A percentile compares a stretch with the other conserved stretches of the same genome.
These are phyloP conservation scores for Aspidiotus destructor DNA, from an alignment of 2,888 invertebrate species.

Conservation along the genomic window DNA sequence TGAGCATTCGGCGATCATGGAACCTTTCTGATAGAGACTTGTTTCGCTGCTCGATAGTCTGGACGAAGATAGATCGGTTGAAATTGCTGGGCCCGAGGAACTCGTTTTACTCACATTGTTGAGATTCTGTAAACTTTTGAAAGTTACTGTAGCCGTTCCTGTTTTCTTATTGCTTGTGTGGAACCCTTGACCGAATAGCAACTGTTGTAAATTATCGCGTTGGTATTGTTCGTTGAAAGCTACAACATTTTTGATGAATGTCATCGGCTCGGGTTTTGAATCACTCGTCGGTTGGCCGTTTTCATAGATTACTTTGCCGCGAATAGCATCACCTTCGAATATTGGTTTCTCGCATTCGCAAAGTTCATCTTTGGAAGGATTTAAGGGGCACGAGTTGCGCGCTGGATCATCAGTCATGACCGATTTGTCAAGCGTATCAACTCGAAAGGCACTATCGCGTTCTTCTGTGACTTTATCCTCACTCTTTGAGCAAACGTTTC, in stretches of 20 bases:
- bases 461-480: constrained; percentile 34
- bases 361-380: constrained; percentile 3
- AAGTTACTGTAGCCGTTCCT: neutral
- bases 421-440: constrained; percentile 7
- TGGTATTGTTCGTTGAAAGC: constrained; percentile 23
- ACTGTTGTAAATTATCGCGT: constrained; percentile 6
- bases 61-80: neutral
- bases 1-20: constrained; percentile 19
- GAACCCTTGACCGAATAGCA: constrained; percentile 6
- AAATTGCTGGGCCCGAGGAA: neutral
- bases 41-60: constrained; percentile 22
- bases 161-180: neutral
- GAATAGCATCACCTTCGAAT: neutral
- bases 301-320: constrained; percentile 8
- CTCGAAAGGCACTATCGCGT: constrained; percentile 24
- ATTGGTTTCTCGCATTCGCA: constrained; percentile 27
- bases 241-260: constrained; percentile 3
- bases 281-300: constrained; percentile 6
- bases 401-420: constrained; percentile 23
- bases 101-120: neutral
- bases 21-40: constrained; percentile 5
- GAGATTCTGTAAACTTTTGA: neutral
- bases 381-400: constrained; percentile 18
- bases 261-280: neutral
- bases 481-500: neutral